Evolutionary conservation across 2,113 vertebrate species (phyloP), one percentile per base, ranked within the genome.

Genomic region (Dipodomys merriami): DNA sequence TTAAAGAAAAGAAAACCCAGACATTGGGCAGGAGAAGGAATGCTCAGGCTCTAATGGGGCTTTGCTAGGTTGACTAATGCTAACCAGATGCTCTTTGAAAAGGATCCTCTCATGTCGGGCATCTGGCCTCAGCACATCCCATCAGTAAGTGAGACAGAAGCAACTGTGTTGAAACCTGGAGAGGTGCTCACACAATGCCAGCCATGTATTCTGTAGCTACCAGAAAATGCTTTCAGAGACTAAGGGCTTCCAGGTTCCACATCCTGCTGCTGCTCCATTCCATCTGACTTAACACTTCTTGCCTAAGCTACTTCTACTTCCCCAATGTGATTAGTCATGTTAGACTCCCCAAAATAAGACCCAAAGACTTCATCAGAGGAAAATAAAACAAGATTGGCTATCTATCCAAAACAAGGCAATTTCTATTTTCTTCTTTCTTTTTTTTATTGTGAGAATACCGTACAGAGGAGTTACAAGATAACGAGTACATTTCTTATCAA

Each of bases 61-160:
- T 96, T 96, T 91, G 91, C 92, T 96, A 80, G 94, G 67, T 95
- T 97, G 93, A 97, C 67, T 88, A 64, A 97, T 93, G 91, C 86
- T 96, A 88, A 90, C 94, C 96, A 97, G 97, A 98, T 96, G 88
- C 79, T 95, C 65, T 88, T 97, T 95, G 39, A 91, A 97, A 91
- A 97, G 95, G 80, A 68, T 97, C 49, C 86, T 92, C 86, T 96
- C 94, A 82, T 90, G 89, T 89, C 95, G 87, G 93, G 93, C 96
- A 96, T 97, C 96, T 97, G 94, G 92, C 62, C 95, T 92, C 86
- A 72, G 77, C 77, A 92, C 29, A 92, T 91, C 91, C 72, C 71
- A 0, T 0, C 94, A 85, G 95, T 89, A 93, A n/a, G 35, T 94
- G 94, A 97, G 67, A 94, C 95, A 97, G 94, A 91, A 96, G 92